Percentiles rank a stretch among this genome's conserved stretches.
Conservation (phyloP, 2,113 vertebrate genomes). For the Asarcornis scutulata region DNA sequence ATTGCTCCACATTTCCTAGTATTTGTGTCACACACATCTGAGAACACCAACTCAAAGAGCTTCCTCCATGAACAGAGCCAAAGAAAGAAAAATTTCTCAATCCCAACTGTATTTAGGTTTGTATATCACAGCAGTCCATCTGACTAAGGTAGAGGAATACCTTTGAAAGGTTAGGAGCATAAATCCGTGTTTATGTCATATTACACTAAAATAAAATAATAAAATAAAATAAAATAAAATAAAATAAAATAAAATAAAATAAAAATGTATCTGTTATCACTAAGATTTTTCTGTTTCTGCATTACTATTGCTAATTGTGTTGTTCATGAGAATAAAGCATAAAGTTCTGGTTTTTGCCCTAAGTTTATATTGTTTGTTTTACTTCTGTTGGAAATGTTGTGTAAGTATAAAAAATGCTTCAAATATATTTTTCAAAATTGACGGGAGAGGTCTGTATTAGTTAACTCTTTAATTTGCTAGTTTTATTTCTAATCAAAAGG, state of each 20-base stretch:
- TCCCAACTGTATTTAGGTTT: neutral
- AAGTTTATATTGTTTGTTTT: neutral
- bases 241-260: neutral
- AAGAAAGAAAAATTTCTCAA: neutral
- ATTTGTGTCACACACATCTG: neutral
- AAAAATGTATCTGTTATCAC: neutral
- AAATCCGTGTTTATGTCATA: neutral
- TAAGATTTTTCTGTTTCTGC: neutral
- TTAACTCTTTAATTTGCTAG: neutral
- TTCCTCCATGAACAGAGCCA: slow-evolving; percentile 3
- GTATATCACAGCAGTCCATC: neutral
- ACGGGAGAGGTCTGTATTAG: neutral
- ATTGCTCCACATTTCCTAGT: neutral
- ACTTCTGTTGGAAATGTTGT: neutral
- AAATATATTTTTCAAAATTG: neutral
- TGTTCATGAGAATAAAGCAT: neutral
- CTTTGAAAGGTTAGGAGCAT: neutral
- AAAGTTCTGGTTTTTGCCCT: neutral
- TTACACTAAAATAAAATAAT: neutral
- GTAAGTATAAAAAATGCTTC: neutral
- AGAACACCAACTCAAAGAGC: slow-evolving; percentile 11
- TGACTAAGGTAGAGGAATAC: neutral
- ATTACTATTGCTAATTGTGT: accelerated
- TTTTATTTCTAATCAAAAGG: neutral
- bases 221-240: too few relatives aligned